Conservation (phyloP, 2,797 vertebrate genomes). For the Gallinago stenura region DNA sequence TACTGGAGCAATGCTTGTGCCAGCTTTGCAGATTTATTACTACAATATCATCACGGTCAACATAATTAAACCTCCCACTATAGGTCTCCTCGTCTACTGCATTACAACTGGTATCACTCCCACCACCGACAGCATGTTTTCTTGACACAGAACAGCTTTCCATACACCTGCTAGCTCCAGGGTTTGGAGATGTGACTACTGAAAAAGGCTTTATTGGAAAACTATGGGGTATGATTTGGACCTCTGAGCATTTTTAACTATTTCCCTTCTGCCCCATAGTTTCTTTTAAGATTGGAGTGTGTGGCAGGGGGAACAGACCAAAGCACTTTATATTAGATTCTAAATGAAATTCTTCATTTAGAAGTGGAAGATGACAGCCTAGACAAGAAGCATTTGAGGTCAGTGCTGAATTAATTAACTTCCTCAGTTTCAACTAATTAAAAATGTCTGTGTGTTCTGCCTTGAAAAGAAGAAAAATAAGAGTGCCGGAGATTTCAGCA, state of each 20-base stretch:
- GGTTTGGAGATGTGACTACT: neutral
- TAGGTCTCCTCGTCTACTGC: neutral
- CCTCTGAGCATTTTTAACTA: neutral
- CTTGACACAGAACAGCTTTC: slow-evolving; percentile 23
- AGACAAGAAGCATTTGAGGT: neutral
- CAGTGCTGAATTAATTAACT: slow-evolving; percentile 12
- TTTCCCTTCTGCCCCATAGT: neutral
- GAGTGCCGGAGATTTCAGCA: fast-evolving
- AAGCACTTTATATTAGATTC: neutral
- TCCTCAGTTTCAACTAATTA: slow-evolving; percentile 13
- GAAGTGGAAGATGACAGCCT: neutral
- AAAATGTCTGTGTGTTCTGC: neutral
- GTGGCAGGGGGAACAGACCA: neutral
- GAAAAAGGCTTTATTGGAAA: neutral
- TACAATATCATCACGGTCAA: slow-evolving; percentile 47
- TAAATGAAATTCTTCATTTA: slow-evolving; percentile 44
- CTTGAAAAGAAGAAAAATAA: neutral
- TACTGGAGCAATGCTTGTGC: slow-evolving; percentile 11
- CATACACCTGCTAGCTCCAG: neutral
- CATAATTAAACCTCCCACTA: slow-evolving; percentile 50
- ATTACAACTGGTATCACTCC: slow-evolving; percentile 1
- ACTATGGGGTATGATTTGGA: neutral
- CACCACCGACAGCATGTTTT: slow-evolving; percentile 1
- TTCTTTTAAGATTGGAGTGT: neutral
- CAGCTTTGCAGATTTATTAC: slow-evolving; percentile 56